Percentiles rank a stretch among this genome's conserved stretches.
Conservation (phyloP, 2,113 vertebrate species). For the Eupsittula cactorum region DNA sequence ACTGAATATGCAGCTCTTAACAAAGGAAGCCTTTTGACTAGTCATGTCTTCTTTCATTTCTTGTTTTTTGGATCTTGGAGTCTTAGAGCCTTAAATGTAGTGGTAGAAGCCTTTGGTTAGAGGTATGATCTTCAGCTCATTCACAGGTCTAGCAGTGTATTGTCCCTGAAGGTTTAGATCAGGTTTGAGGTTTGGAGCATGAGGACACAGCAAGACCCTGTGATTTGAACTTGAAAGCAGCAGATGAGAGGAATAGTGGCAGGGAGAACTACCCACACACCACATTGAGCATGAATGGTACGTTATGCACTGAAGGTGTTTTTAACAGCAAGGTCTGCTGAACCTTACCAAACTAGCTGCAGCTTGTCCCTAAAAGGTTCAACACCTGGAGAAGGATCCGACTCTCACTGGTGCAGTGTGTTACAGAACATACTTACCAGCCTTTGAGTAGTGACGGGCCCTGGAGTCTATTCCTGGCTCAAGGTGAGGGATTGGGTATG, state of each 20-base stretch:
- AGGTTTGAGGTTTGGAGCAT: neutral
- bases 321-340: neutral
- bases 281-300: fast-evolving
- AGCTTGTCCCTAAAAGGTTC: neutral
- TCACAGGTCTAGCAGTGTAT: neutral
- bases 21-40: neutral
- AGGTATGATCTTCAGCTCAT: neutral
- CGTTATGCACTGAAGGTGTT: neutral
- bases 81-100: neutral
- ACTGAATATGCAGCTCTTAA: neutral
- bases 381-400: neutral
- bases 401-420: neutral
- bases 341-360: neutral
- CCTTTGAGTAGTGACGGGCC: neutral
- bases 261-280: neutral
- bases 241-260: neutral
- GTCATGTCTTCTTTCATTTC: neutral
- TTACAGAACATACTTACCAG: neutral
- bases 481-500: neutral
- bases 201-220: neutral
- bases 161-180: neutral
- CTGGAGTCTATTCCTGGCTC: neutral
- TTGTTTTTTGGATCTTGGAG: neutral
- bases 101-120: neutral
- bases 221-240: neutral